A percentile compares a stretch with the other conserved stretches of the same genome.
phyloP scores from a whole-genome alignment of 2,888 invertebrate species.

The Nyleta sp. region DNA sequence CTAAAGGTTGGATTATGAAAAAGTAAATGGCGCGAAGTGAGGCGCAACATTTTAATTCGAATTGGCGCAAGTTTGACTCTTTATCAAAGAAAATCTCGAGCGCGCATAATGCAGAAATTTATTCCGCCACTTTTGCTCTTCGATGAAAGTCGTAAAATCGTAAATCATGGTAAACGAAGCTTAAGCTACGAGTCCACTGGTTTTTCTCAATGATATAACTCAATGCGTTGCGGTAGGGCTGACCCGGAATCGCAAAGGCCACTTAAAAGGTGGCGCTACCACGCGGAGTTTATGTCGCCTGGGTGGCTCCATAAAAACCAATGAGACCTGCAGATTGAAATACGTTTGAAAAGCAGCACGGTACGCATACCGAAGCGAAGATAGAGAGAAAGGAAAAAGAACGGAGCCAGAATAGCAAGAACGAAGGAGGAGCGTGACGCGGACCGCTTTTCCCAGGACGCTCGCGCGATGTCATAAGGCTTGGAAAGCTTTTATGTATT shows the following conservation, averaged over 20 bases:
- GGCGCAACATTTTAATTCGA: slow-evolving; percentile 58
- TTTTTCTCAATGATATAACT: slow-evolving; percentile 62
- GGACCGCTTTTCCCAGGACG: slow-evolving; percentile 63
- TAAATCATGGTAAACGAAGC: slow-evolving; percentile 65
- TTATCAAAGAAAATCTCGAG: slow-evolving; percentile 52
- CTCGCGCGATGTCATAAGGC: slow-evolving; percentile 56
- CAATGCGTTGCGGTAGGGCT: slow-evolving; percentile 55
- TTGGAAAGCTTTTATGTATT: slow-evolving; percentile 61
- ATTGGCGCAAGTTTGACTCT: slow-evolving; percentile 53
- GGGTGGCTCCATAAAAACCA: slow-evolving; percentile 70
- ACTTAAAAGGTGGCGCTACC: slow-evolving; percentile 57
- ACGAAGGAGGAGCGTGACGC: slow-evolving; percentile 3
- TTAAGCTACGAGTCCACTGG: slow-evolving; percentile 58
- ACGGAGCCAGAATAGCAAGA: neutral
- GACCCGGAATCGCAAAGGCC: slow-evolving; percentile 63
- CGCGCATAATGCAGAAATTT: slow-evolving; percentile 61
- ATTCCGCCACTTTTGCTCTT: slow-evolving; percentile 59
- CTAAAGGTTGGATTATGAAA: neutral
- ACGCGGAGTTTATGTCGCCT: slow-evolving; percentile 63
- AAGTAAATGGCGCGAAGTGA: slow-evolving; percentile 48
- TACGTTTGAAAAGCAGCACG: slow-evolving; percentile 65
- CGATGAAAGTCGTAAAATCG: slow-evolving; percentile 65
- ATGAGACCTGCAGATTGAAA: slow-evolving; percentile 70
- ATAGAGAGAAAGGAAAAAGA: slow-evolving; percentile 19
- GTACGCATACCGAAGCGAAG: slow-evolving; percentile 51